phyloP scores from a whole-genome alignment of 2,797 vertebrate genomes.

The Xiphophorus birchmanni region DNA sequence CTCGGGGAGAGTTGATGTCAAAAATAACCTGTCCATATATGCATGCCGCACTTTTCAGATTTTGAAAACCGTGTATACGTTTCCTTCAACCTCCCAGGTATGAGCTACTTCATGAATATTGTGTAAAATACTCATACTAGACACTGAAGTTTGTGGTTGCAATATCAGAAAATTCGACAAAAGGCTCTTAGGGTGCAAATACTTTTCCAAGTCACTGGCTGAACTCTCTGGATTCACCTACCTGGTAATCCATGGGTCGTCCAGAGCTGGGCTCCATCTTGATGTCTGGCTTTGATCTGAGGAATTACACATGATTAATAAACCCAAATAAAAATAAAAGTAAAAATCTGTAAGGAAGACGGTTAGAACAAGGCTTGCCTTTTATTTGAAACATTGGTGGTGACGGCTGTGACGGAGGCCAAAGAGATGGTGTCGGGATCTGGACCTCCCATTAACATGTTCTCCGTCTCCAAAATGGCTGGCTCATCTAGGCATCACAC shows the following conservation, averaged over 20 bases:
- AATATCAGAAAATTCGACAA: neutral
- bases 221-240: slow-evolving; percentile 44
- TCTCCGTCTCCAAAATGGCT: slow-evolving; percentile 91
- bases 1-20: neutral
- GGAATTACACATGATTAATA: neutral
- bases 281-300: slow-evolving; percentile 96
- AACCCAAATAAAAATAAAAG: neutral
- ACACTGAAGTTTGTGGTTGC: neutral
- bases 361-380: slow-evolving; percentile 76
- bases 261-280: slow-evolving; percentile 96
- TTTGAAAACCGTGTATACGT: neutral
- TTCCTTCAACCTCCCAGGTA: neutral
- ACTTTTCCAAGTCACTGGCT: neutral
- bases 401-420: slow-evolving; percentile 95
- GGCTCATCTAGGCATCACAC: slow-evolving; percentile 85
- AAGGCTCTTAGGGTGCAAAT: neutral
- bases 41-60: neutral
- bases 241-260: slow-evolving; percentile 95
- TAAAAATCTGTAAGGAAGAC: neutral
- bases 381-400: slow-evolving; percentile 96
- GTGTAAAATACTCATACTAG: neutral
- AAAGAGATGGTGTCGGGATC: slow-evolving; percentile 92
- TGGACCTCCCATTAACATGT: slow-evolving; percentile 79
- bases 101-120: neutral
- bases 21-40: neutral